Base-by-base conservation (phyloP, 2,888 invertebrate species). In the Byasa hedistus region DNA sequence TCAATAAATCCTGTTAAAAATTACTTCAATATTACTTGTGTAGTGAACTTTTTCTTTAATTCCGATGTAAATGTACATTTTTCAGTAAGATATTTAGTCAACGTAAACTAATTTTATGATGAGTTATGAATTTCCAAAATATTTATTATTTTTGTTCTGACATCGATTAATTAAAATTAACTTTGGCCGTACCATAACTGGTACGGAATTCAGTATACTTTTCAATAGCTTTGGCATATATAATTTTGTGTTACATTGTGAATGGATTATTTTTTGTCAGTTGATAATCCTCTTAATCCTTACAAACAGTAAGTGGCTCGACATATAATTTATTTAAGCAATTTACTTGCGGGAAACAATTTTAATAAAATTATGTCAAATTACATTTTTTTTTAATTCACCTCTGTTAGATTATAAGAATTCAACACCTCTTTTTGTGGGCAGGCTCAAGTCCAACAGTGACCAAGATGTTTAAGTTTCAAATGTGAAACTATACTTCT, bases 281-380 rank as follows among this genome's bases (percentile, higher is more conserved):
- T 22, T 54, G 52, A 54, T 54, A 22, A 10, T 22, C 12, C 51
- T 51, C 2, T 54, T 21, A 27, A 57, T 81, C 82, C 82, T 85
- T 84, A 79, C 79, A 72, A 70, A 82, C 79, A 81, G 83, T 85
- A 84, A 84, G 85, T 85, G 84, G 84, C 72, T 59, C 70, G 73
- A 75, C 68, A 74, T 70, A 74, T 76, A 75, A 76, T 77, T 76
- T 79, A 79, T 77, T 80, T 78, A 39, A 48, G 74, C 75, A 75
- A 72, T 78, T 77, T 75, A 78, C 71, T 78, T 73, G 70, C 70
- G 68, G 75, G 76, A 73, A 67, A 68, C 72, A 72, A 76, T 73
- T 74, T 70, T 79, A 81, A 81, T 84, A 82, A 83, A 80, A 79
- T 71, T 79, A 81, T 82, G 79, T 79, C 76, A 79, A 81, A 74